Conservation (phyloP, 2,797 vertebrate species). For the Linurgus olivaceus region DNA sequence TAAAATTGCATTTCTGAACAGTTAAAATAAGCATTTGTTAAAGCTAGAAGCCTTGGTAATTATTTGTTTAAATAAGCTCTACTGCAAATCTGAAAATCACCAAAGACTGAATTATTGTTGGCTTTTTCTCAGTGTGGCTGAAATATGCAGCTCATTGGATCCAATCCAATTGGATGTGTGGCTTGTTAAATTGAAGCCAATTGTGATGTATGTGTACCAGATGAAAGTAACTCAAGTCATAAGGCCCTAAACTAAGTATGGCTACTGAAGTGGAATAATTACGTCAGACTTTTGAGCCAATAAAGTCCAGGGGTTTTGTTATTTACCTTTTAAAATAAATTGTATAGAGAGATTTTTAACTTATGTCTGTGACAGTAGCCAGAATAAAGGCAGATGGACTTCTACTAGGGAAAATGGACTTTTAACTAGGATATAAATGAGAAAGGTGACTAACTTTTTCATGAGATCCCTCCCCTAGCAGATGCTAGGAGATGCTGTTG, state of each 20-base stretch:
- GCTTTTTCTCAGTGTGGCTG: not conserved
- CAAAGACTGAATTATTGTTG: not conserved
- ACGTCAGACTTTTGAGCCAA: not conserved
- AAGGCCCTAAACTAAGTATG: not conserved
- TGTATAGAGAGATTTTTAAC: not conserved
- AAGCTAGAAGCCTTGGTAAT: not conserved
- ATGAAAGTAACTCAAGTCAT: constrained; percentile 7
- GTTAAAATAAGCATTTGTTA: not conserved
- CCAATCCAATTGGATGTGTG: constrained; percentile 10
- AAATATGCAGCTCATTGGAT: constrained; percentile 24
- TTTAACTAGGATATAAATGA: not conserved
- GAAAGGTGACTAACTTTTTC: not conserved
- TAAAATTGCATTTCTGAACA: constrained; percentile 18
- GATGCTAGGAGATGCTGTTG: not conserved
- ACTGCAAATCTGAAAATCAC: not conserved
- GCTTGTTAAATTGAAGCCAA: constrained; percentile 23
- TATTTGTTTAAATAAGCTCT: constrained; percentile 19
- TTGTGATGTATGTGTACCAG: not conserved
- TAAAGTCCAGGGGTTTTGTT: not conserved
- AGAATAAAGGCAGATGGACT: not conserved
- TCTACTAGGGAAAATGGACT: not conserved
- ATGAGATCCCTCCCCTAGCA: not conserved
- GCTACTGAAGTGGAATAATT: constrained; percentile 8
- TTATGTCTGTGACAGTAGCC: not conserved
- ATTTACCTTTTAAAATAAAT: not conserved